Percentiles rank a stretch among this genome's conserved stretches.
These are phyloP conservation scores for Myioborus miniatus DNA, from an alignment of 2,797 vertebrate genomes.

Conservation along the genomic window DNA sequence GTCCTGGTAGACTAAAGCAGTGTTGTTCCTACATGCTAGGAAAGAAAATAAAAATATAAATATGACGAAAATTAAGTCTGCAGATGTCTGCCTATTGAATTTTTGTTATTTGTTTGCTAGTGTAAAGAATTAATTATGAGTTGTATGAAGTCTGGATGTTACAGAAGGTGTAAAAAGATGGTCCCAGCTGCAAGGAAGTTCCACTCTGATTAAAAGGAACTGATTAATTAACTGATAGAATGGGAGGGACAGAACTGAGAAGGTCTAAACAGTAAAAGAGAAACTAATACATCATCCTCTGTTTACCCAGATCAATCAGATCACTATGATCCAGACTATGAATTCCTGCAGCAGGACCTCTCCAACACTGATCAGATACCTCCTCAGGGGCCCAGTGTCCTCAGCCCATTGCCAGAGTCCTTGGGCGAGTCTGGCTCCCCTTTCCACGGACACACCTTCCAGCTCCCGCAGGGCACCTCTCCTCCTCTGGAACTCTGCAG, in stretches of 20 bases:
- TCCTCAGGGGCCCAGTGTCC: conserved; percentile 78
- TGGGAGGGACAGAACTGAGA: background rate
- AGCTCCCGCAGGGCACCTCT: conserved; percentile 78
- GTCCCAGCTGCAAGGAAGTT: background rate
- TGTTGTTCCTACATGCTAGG: background rate
- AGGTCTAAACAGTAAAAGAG: background rate
- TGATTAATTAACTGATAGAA: background rate
- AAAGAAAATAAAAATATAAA: background rate
- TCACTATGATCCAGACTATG: conserved; percentile 95
- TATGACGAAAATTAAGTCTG: background rate
- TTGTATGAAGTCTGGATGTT: background rate
- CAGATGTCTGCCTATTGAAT: background rate
- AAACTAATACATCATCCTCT: background rate
- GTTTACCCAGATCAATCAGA: conserved; percentile 86
- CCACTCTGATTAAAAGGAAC: background rate
- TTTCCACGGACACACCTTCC: conserved; percentile 82
- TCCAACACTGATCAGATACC: conserved; percentile 88
- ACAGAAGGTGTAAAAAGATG: background rate
- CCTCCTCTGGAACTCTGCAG: conserved; percentile 66
- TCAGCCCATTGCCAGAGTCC: conserved; percentile 93
- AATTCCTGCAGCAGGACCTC: conserved; percentile 97
- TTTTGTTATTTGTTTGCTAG: background rate
- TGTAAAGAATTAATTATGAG: background rate
- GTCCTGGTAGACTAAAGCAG: background rate
- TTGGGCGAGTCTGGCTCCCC: conserved; percentile 88